Evolutionary conservation across 2,113 vertebrate genomes (phyloP).

Genomic region (Acanthochromis polyacanthus): DNA sequence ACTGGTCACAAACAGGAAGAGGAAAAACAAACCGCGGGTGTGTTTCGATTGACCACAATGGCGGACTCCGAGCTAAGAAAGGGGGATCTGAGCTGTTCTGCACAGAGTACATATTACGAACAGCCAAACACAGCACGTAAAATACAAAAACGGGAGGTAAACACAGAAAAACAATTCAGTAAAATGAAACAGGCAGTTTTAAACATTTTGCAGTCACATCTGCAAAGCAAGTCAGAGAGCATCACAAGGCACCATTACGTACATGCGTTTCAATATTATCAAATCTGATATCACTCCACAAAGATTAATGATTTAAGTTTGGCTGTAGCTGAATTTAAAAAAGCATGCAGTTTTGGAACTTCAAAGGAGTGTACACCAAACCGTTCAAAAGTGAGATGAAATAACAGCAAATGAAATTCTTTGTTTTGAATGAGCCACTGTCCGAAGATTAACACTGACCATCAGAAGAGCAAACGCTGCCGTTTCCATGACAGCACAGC

Average conservation of each 20-base stretch:
- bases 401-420: conserved; percentile 8
- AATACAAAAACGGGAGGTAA: not conserved
- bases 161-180: not conserved
- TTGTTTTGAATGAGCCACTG: conserved; percentile 27
- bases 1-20: conserved; percentile 83
- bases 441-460: conserved; percentile 59
- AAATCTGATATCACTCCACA: not conserved
- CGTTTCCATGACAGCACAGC: conserved; percentile 79
- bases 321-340: not conserved
- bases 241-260: not conserved
- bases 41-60: conserved; percentile 70
- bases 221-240: not conserved
- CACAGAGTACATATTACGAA: not conserved
- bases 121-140: not conserved
- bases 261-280: not conserved
- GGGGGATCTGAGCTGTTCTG: conserved; percentile 24
- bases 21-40: conserved; percentile 71
- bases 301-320: not conserved
- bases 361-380: not conserved
- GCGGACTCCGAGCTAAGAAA: conserved; percentile 37
- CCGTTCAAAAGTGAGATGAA: not conserved
- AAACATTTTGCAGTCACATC: not conserved
- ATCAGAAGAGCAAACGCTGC: conserved; percentile 54
- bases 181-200: not conserved
- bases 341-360: not conserved